Percentiles rank a stretch among this genome's conserved stretches.
phyloP scores from a whole-genome alignment of 2,797 vertebrate genomes.

The Sandelia bainsii region DNA sequence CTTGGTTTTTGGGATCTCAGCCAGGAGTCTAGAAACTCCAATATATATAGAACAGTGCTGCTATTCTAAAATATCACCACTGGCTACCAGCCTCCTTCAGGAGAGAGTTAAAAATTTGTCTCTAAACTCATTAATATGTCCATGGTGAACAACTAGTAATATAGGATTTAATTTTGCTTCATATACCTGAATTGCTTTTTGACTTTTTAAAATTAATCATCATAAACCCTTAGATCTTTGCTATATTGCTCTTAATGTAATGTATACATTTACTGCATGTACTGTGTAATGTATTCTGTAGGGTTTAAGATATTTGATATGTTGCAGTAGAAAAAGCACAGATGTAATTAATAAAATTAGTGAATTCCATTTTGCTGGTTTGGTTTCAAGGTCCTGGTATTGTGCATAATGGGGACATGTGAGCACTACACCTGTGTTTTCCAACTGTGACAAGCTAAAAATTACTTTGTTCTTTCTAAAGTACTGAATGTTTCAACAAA shows the following conservation, averaged over 20 bases:
- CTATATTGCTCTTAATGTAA: background rate
- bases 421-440: too few relatives aligned
- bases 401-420: background rate
- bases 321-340: background rate
- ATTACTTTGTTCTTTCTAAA: background rate
- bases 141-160: background rate
- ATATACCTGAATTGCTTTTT: background rate
- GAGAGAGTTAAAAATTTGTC: slow-evolving; percentile 15
- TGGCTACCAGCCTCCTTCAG: background rate
- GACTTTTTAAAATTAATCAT: background rate
- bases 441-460: too few relatives aligned
- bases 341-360: background rate
- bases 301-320: too few relatives aligned
- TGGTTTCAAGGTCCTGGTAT: background rate
- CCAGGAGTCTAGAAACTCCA: slow-evolving; percentile 31
- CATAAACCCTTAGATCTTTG: background rate
- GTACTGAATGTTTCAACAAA: too few relatives aligned
- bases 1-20: slow-evolving; percentile 26
- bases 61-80: slow-evolving; percentile 22
- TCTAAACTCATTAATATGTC: background rate
- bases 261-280: too few relatives aligned
- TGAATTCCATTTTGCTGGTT: background rate
- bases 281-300: too few relatives aligned
- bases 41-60: slow-evolving; percentile 26
- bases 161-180: background rate